Conservation (phyloP, 2,888 invertebrate species). For the Maniola hyperantus region DNA sequence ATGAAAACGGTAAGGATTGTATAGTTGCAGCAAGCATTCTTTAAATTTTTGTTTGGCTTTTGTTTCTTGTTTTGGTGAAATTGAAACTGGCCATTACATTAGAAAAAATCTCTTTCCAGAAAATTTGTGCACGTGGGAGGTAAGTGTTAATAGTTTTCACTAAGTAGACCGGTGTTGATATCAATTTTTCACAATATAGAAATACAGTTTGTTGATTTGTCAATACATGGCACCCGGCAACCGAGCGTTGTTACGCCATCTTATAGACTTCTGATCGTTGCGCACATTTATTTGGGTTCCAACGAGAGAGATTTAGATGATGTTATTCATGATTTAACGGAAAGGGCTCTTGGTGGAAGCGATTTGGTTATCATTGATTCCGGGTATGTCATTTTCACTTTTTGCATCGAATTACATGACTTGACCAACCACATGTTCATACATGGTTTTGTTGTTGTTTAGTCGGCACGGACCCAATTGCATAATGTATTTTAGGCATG, state of each 20-base stretch:
- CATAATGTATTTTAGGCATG: slow-evolving; percentile 63
- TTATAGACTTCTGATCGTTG: slow-evolving; percentile 78
- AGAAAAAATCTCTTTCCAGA: slow-evolving; percentile 83
- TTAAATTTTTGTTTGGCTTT: slow-evolving; percentile 78
- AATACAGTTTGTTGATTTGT: slow-evolving; percentile 76
- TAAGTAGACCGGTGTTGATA: slow-evolving; percentile 64
- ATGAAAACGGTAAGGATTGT: slow-evolving; percentile 81
- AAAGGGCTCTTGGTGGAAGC: slow-evolving; percentile 63
- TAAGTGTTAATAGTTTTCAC: slow-evolving; percentile 74
- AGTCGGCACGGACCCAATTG: slow-evolving; percentile 61
- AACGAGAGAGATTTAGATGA: slow-evolving; percentile 62
- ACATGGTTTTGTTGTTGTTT: slow-evolving; percentile 74
- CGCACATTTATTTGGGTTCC: slow-evolving; percentile 73
- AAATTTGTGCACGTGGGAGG: slow-evolving; percentile 80
- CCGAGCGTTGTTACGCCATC: slow-evolving; percentile 82
- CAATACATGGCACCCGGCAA: slow-evolving; percentile 81
- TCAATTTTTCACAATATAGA: slow-evolving; percentile 61
- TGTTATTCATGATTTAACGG: slow-evolving; percentile 68
- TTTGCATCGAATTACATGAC: slow-evolving; percentile 73
- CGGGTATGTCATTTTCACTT: slow-evolving; percentile 77
- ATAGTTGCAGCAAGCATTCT: slow-evolving; percentile 59
- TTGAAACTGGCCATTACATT: slow-evolving; percentile 83
- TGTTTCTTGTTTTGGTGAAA: slow-evolving; percentile 83
- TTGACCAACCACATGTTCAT: slow-evolving; percentile 78
- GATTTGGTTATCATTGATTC: slow-evolving; percentile 61